These are phyloP conservation scores for Cassiopea xamachana DNA, from an alignment of 30 jellyfish, hydroid and myxozoan genomes.

Conservation along the genomic window DNA sequence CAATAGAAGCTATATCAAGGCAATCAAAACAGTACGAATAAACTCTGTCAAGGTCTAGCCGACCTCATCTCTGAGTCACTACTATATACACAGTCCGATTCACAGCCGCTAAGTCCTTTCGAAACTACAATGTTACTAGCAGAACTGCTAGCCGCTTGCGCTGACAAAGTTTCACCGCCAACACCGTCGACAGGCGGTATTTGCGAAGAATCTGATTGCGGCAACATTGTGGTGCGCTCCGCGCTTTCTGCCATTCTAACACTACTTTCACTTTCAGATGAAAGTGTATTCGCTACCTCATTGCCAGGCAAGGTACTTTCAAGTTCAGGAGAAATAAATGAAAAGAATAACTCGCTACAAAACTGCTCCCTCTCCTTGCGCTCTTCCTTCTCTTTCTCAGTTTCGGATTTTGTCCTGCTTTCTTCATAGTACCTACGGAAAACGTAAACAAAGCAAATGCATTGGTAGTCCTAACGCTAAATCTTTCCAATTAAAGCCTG, in stretches of 20 bases:
- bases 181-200: conserved; percentile 10
- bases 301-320: conserved; percentile 33
- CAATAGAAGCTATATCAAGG: conserved; percentile 38
- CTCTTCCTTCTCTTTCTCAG: conserved; percentile 62
- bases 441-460: not conserved
- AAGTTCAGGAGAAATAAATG: conserved; percentile 84
- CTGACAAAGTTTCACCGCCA: conserved; percentile 41
- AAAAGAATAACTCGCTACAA: conserved; percentile 84
- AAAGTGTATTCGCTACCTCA: not conserved
- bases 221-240: conserved; percentile 25
- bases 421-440: conserved; percentile 77
- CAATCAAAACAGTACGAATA: conserved; percentile 33
- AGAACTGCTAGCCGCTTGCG: conserved; percentile 60
- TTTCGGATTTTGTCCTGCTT: conserved; percentile 47
- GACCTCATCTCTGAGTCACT: conserved; percentile 41
- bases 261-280: conserved; percentile 4
- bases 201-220: conserved; percentile 31
- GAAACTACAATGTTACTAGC: conserved; percentile 59
- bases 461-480: not conserved
- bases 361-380: conserved; percentile 66
- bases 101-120: conserved; percentile 67
- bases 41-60: conserved; percentile 18
- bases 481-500: no score
- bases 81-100: conserved; percentile 60
- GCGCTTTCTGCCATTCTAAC: conserved; percentile 21